Evolutionary conservation across 2,797 vertebrate genomes (phyloP).

Genomic region (Sebastes nivosus): DNA sequence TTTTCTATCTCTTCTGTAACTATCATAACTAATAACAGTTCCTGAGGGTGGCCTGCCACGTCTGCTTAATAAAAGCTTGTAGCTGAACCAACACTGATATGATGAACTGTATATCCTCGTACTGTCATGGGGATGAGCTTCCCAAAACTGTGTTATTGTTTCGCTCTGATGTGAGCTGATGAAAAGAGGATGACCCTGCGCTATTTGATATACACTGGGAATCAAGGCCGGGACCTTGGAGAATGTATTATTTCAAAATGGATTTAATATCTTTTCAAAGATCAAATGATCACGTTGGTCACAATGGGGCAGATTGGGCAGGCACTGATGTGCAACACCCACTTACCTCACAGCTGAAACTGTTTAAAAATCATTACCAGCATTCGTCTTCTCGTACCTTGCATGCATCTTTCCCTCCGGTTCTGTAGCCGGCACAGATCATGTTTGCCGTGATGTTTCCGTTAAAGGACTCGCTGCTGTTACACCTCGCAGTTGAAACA

Average conservation of each 20-base stretch:
- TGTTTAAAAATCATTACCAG: not conserved
- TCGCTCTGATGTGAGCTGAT: slow-evolving; percentile 24
- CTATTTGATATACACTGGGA: slow-evolving; percentile 31
- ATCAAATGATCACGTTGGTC: slow-evolving; percentile 6
- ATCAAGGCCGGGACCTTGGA: not conserved
- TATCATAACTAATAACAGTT: slow-evolving; percentile 19
- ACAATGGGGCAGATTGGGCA: not conserved
- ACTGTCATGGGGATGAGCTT: slow-evolving; percentile 3
- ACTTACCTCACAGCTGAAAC: not conserved
- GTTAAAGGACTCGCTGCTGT: slow-evolving; percentile 80
- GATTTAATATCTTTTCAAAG: slow-evolving; percentile 15
- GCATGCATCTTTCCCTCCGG: slow-evolving; percentile 83
- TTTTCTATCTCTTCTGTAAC: slow-evolving; percentile 18
- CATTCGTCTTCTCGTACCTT: slow-evolving; percentile 70
- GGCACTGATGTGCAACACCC: not conserved
- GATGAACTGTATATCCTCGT: slow-evolving; percentile 17
- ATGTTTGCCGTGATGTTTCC: slow-evolving; percentile 86
- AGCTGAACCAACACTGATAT: slow-evolving; percentile 32
- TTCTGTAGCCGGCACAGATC: slow-evolving; percentile 83
- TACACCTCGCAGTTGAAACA: slow-evolving; percentile 77
- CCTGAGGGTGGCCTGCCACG: slow-evolving; percentile 10
- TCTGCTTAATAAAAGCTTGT: slow-evolving; percentile 43
- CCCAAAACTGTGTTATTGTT: slow-evolving; percentile 44
- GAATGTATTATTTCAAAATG: slow-evolving; percentile 28
- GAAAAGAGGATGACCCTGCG: slow-evolving; percentile 18